Evolutionary conservation across 2,888 invertebrate genomes (phyloP).

Genomic region (Leuctra nigra): DNA sequence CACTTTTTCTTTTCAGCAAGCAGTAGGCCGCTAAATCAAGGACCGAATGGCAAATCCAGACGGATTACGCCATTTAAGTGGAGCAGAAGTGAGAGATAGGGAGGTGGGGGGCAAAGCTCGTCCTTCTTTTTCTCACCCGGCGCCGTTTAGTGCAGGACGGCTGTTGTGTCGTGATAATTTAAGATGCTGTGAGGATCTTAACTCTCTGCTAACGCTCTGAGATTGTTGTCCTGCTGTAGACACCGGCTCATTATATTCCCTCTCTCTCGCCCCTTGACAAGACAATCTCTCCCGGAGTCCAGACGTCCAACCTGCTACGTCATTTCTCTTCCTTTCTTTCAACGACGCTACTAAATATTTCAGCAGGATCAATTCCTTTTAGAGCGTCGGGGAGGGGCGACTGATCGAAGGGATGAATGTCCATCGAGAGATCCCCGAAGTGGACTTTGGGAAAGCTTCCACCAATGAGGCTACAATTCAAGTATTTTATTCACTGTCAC

Average conservation of each 20-base stretch:
- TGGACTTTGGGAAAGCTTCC: slow-evolving; percentile 18
- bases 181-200: slow-evolving; percentile 22
- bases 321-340: slow-evolving; percentile 20
- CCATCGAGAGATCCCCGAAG: slow-evolving; percentile 22
- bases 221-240: slow-evolving; percentile 18
- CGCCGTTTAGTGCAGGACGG: slow-evolving; percentile 6
- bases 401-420: slow-evolving; percentile 8
- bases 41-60: slow-evolving; percentile 27
- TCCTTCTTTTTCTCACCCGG: slow-evolving; percentile 25
- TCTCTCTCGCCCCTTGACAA: slow-evolving; percentile 1
- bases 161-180: slow-evolving; percentile 19
- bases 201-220: background rate
- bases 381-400: slow-evolving; percentile 14
- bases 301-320: background rate
- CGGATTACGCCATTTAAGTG: slow-evolving; percentile 28
- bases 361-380: slow-evolving; percentile 26
- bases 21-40: slow-evolving; percentile 25
- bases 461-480: no score
- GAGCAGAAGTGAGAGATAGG: slow-evolving; percentile 22
- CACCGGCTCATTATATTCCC: slow-evolving; percentile 25
- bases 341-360: slow-evolving; percentile 24
- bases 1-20: slow-evolving; percentile 24
- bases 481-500: no score
- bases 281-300: slow-evolving; percentile 13
- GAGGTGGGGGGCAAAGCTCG: slow-evolving; percentile 21